These are phyloP conservation scores for Sebastes paucispinis DNA, from an alignment of 2,797 vertebrate genomes.

Conservation along the genomic window DNA sequence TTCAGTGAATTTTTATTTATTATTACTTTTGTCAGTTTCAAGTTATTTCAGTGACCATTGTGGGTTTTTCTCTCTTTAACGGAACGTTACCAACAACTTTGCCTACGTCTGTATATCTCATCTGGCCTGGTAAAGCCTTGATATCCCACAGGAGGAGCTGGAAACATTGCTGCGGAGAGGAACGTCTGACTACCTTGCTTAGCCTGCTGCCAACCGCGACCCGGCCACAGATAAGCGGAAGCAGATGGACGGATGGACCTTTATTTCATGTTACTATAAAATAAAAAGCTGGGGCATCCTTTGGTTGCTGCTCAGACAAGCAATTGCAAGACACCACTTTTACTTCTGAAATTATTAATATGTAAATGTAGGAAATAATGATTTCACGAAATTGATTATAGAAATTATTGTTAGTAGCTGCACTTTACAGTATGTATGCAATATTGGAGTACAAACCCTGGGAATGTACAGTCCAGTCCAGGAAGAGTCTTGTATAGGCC, in stretches of 20 bases:
- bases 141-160: background rate
- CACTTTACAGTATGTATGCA: background rate
- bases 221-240: background rate
- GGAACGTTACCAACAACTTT: too few relatives aligned
- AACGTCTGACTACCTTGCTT: background rate
- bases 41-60: too few relatives aligned
- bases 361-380: background rate
- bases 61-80: too few relatives aligned
- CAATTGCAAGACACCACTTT: background rate
- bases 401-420: background rate
- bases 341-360: background rate
- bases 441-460: slow-evolving; percentile 58
- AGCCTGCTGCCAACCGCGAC: background rate
- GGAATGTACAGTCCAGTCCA: slow-evolving; percentile 93
- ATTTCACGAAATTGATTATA: background rate
- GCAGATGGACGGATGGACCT: background rate
- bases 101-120: too few relatives aligned
- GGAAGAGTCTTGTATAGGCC: slow-evolving; percentile 88
- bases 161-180: too few relatives aligned
- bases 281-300: background rate
- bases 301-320: background rate
- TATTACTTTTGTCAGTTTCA: too few relatives aligned
- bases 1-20: too few relatives aligned
- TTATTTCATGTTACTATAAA: background rate
- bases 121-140: background rate